Evolutionary conservation across 2,888 invertebrate genomes (phyloP).

Genomic region (Brachypalpus laphriformis): DNA sequence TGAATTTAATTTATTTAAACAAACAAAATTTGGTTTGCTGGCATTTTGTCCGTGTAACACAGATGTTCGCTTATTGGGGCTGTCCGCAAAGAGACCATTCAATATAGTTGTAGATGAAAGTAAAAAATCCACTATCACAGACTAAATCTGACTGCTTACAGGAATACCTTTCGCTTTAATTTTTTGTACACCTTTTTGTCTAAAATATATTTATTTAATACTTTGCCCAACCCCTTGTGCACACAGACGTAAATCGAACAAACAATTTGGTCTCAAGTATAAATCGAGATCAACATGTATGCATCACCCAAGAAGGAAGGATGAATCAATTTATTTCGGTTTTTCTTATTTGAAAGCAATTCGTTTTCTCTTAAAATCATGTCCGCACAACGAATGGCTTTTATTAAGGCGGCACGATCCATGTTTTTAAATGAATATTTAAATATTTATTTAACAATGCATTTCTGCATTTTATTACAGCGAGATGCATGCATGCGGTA

Average conservation of each 20-base stretch:
- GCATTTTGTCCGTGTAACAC: no score
- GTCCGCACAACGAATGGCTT: neutral
- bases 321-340: conserved; percentile 39
- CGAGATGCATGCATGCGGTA: conserved; percentile 7
- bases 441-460: conserved; percentile 55
- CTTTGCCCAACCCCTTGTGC: neutral
- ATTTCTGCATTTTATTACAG: conserved; percentile 25
- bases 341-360: neutral
- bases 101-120: no score
- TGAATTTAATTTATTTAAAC: no score
- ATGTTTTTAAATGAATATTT: conserved; percentile 53
- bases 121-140: neutral
- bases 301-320: conserved; percentile 12
- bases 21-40: no score
- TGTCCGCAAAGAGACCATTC: no score
- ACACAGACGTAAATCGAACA: neutral
- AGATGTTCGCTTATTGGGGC: no score
- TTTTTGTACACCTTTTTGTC: conserved; percentile 20
- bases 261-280: conserved; percentile 27
- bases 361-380: neutral
- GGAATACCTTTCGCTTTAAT: neutral
- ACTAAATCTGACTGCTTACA: neutral
- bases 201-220: conserved; percentile 24
- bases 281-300: conserved; percentile 6
- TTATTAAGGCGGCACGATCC: conserved; percentile 43